Conservation (phyloP, 1,140 invertebrate species). For the Schlechtendalia chinensis region DNA sequence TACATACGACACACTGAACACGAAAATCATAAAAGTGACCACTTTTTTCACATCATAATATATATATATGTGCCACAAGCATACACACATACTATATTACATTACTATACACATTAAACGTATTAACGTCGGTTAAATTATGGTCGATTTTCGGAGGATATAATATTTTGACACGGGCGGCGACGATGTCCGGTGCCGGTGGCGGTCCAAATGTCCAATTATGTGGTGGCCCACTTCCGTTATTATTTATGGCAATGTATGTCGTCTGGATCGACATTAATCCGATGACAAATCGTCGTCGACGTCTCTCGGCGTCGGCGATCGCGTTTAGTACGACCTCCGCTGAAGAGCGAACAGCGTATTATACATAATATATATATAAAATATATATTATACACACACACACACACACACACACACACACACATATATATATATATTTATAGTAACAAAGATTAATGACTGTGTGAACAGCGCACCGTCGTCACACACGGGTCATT, state of each 20-base stretch:
- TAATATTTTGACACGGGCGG: not conserved
- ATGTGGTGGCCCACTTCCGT: constrained; percentile 20
- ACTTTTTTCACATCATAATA: too few relatives aligned
- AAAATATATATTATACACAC: not conserved
- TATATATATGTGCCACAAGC: too few relatives aligned
- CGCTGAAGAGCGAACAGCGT: not conserved
- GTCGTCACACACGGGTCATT: not conserved
- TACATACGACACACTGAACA: too few relatives aligned
- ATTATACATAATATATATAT: not conserved
- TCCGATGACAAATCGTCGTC: constrained; percentile 46
- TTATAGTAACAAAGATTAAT: constrained; percentile 30
- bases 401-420: not conserved
- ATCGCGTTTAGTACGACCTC: not conserved
- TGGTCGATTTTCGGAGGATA: constrained; percentile 6
- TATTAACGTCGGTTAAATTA: too few relatives aligned
- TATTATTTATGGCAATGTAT: constrained; percentile 35
- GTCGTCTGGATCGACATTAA: constrained; percentile 39
- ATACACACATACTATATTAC: too few relatives aligned
- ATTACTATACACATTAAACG: too few relatives aligned
- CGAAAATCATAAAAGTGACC: too few relatives aligned
- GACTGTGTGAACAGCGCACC: constrained; percentile 18
- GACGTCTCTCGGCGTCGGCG: not conserved
- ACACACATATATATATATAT: not conserved
- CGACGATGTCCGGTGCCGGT: too few relatives aligned
- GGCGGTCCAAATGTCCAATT: constrained; percentile 18